Evolutionary conservation across 1,140 invertebrate species (phyloP).

Genomic region (Caenorhabditis elegans): DNA sequence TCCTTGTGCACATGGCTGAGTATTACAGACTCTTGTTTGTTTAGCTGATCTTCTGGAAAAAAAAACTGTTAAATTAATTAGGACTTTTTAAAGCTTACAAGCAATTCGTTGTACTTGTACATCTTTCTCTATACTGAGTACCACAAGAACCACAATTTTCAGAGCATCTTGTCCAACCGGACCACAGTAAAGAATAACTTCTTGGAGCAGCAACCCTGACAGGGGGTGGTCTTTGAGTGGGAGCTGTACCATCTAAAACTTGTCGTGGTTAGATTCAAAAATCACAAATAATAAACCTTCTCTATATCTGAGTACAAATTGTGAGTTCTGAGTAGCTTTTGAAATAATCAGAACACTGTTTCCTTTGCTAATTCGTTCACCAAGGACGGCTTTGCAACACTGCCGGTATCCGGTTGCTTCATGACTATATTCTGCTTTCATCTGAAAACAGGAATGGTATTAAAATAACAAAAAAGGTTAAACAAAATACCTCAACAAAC

Average conservation of each 20-base stretch:
- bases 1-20: background rate
- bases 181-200: conserved; percentile 3
- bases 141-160: conserved; percentile 35
- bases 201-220: background rate
- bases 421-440: conserved; percentile 11
- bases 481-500: background rate
- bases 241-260: background rate
- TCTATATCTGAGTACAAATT: conserved; percentile 16
- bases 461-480: background rate
- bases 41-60: background rate
- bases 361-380: background rate
- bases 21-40: conserved; percentile 1
- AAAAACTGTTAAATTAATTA: too few relatives aligned
- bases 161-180: conserved; percentile 16
- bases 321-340: conserved; percentile 10
- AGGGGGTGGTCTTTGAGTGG: background rate
- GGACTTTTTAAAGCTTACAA: background rate
- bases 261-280: background rate
- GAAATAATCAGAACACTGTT: conserved; percentile 14
- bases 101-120: background rate
- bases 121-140: background rate
- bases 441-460: background rate
- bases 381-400: conserved; percentile 25
- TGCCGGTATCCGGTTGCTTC: conserved; percentile 25
- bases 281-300: background rate